Evolutionary conservation across 2,113 vertebrate species (phyloP).

Genomic region (Aegithalos caudatus): DNA sequence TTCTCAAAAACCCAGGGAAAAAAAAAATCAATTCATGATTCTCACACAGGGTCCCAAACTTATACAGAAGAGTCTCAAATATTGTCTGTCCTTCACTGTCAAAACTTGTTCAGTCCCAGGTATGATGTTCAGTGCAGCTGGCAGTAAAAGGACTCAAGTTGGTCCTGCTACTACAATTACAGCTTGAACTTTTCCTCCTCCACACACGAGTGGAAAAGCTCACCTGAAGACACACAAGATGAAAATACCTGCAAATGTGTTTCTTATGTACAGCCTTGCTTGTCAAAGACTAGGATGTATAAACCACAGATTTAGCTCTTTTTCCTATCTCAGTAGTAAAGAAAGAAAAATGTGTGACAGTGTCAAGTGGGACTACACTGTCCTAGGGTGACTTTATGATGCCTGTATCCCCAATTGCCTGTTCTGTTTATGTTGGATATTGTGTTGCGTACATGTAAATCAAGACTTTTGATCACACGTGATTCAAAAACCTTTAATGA

Average conservation of each 20-base stretch:
- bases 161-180: not conserved
- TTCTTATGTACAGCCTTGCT: not conserved
- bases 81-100: not conserved
- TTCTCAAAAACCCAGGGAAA: not conserved
- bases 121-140: not conserved
- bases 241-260: not conserved
- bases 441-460: too few species aligned
- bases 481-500: not conserved
- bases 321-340: not conserved
- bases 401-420: too few species aligned
- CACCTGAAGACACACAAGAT: rapidly evolving
- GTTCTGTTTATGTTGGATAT: too few species aligned
- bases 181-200: not conserved
- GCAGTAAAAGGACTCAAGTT: not conserved
- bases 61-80: not conserved
- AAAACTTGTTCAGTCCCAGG: not conserved
- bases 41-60: rapidly evolving
- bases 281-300: not conserved
- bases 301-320: not conserved
- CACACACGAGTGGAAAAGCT: not conserved
- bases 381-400: too few species aligned
- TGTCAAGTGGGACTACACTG: not conserved
- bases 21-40: not conserved
- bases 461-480: not conserved
- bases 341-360: not conserved